Evolutionary conservation across 1,140 invertebrate species (phyloP).

Genomic region (Bombus affinis): DNA sequence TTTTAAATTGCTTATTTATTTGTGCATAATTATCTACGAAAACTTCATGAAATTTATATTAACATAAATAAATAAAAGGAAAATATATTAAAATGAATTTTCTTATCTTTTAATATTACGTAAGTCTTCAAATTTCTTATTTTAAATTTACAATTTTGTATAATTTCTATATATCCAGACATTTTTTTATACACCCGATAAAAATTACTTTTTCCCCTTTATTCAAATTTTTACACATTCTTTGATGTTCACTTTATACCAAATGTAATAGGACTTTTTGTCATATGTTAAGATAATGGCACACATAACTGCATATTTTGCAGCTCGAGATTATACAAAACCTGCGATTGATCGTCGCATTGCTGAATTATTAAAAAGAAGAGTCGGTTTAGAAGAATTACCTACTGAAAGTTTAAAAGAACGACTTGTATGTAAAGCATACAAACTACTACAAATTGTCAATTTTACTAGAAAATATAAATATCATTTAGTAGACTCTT

Average conservation of each 20-base stretch:
- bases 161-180: neutral
- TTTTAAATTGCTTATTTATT: neutral
- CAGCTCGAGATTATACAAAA: slow-evolving; percentile 69
- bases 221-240: neutral
- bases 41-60: neutral
- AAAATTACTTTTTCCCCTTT: neutral
- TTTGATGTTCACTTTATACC: slow-evolving; percentile 23
- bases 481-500: neutral
- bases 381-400: slow-evolving; percentile 63
- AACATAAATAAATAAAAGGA: neutral
- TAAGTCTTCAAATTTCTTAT: neutral
- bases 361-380: slow-evolving; percentile 68
- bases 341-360: slow-evolving; percentile 72
- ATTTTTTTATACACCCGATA: neutral
- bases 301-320: slow-evolving; percentile 46
- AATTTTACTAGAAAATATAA: neutral
- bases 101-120: neutral
- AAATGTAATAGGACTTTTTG: neutral
- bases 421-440: slow-evolving; percentile 62
- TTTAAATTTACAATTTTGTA: neutral
- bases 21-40: neutral
- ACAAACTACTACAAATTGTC: neutral
- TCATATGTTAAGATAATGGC: slow-evolving; percentile 50
- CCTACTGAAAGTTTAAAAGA: slow-evolving; percentile 66
- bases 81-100: neutral